These are phyloP conservation scores for Dromaius novaehollandiae DNA, from an alignment of 2,113 vertebrate species.

Conservation along the genomic window DNA sequence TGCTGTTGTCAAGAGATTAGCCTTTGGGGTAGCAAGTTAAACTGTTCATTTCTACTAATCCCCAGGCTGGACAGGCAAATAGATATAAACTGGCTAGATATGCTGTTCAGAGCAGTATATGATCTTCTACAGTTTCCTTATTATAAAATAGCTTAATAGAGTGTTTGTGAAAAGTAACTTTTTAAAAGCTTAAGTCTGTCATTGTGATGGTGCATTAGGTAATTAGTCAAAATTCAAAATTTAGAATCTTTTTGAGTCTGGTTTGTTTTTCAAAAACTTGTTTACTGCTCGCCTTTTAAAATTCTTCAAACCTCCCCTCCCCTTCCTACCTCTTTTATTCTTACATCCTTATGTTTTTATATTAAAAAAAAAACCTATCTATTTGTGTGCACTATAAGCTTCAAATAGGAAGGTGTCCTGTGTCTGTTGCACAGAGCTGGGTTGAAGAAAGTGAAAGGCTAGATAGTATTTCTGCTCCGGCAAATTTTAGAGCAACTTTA, in stretches of 20 bases:
- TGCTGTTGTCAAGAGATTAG: slow-evolving; percentile 62
- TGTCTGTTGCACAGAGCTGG: not conserved
- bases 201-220: not conserved
- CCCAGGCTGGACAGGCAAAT: not conserved
- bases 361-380: not conserved
- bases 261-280: not conserved
- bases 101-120: accelerated
- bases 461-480: not conserved
- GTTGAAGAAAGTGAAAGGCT: not conserved
- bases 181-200: not conserved
- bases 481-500: not conserved
- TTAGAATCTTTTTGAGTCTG: not conserved
- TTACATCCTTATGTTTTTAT: not conserved
- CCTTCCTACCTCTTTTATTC: no score
- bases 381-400: not conserved
- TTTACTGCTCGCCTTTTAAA: not conserved
- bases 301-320: not conserved
- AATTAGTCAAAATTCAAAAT: not conserved
- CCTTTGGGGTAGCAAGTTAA: slow-evolving; percentile 48
- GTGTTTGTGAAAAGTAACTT: not conserved
- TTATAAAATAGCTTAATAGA: not conserved
- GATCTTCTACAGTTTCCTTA: not conserved
- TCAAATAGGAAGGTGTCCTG: not conserved
- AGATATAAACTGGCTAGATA: not conserved
- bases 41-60: slow-evolving; percentile 27